A percentile compares a stretch with the other conserved stretches of the same genome.
These are phyloP conservation scores for Toxotes jaculatrix DNA, from an alignment of 2,113 vertebrate genomes.

Conservation along the genomic window DNA sequence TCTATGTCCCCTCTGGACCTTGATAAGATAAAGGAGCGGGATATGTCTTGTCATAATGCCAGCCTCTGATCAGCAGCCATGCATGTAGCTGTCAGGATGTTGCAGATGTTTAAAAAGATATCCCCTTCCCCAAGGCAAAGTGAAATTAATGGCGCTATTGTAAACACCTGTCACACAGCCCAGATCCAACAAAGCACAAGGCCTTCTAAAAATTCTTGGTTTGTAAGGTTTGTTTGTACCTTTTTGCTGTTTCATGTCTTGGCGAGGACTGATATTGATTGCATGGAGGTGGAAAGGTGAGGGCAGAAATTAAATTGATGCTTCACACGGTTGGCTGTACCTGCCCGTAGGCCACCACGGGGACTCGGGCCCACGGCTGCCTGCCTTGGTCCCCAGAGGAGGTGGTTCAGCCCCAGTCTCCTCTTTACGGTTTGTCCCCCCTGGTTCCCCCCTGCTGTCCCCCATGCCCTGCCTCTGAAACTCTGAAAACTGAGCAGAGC, in stretches of 20 bases:
- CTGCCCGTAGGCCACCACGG: neutral
- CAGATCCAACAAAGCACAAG: conserved; percentile 51
- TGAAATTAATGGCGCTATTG: conserved; percentile 59
- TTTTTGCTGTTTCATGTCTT: conserved; percentile 17
- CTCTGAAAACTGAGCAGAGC: neutral
- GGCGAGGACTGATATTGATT: neutral
- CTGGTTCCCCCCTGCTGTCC: neutral
- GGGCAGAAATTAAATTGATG: conserved; percentile 11
- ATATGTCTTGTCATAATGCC: conserved; percentile 27
- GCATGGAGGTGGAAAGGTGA: conserved; percentile 7
- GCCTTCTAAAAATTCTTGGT: conserved; percentile 30
- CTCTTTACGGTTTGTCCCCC: neutral
- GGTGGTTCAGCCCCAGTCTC: neutral
- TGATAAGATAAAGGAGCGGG: conserved; percentile 17
- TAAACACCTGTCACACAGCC: conserved; percentile 76
- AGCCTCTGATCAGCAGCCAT: conserved; percentile 50
- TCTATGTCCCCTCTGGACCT: conserved; percentile 37
- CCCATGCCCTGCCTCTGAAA: neutral
- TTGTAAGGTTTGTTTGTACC: neutral
- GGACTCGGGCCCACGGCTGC: neutral
- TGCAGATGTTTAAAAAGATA: conserved; percentile 57
- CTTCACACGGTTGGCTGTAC: conserved; percentile 6
- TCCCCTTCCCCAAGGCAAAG: conserved; percentile 57
- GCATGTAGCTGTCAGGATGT: conserved; percentile 61
- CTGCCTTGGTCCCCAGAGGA: neutral